Conservation (phyloP, 2,888 invertebrate species). For the Aradus depressus region DNA sequence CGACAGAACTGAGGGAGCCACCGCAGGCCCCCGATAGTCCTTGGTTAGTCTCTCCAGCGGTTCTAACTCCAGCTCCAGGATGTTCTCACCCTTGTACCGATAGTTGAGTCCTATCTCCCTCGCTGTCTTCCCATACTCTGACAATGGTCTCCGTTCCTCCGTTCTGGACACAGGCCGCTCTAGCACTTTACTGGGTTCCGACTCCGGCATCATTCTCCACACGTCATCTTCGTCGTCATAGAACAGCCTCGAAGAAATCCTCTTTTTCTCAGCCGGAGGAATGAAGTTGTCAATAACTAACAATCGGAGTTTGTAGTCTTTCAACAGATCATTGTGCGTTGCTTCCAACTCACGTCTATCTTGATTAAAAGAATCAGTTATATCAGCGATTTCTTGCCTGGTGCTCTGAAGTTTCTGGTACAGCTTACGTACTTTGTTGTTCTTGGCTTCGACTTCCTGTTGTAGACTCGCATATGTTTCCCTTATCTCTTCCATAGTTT, state of each 20-base stretch:
- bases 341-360: constrained; percentile 88
- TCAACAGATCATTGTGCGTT: constrained; percentile 80
- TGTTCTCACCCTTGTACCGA: constrained; percentile 46
- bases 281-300: constrained; percentile 84
- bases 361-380: constrained; percentile 76
- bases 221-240: constrained; percentile 75
- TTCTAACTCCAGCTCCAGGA: constrained; percentile 61
- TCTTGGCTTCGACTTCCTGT: constrained; percentile 94
- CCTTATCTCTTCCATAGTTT: constrained; percentile 78
- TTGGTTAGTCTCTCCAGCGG: constrained; percentile 66
- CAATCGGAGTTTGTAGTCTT: constrained; percentile 79
- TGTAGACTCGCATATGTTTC: constrained; percentile 85
- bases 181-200: constrained; percentile 26
- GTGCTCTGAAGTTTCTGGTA: constrained; percentile 64
- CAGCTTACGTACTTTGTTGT: constrained; percentile 83
- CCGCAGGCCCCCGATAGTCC: constrained; percentile 56
- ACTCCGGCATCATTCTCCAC: constrained; percentile 45
- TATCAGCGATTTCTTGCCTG: constrained; percentile 60
- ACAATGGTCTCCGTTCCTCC: constrained; percentile 48
- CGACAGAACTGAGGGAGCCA: constrained; percentile 61
- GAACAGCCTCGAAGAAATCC: constrained; percentile 57
- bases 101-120: constrained; percentile 25
- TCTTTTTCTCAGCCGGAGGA: constrained; percentile 66
- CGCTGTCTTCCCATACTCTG: constrained; percentile 24
- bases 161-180: constrained; percentile 24